Percentiles rank a stretch among this genome's conserved stretches.
Conservation (phyloP, 1,140 invertebrate species). For the Homarus americanus region DNA sequence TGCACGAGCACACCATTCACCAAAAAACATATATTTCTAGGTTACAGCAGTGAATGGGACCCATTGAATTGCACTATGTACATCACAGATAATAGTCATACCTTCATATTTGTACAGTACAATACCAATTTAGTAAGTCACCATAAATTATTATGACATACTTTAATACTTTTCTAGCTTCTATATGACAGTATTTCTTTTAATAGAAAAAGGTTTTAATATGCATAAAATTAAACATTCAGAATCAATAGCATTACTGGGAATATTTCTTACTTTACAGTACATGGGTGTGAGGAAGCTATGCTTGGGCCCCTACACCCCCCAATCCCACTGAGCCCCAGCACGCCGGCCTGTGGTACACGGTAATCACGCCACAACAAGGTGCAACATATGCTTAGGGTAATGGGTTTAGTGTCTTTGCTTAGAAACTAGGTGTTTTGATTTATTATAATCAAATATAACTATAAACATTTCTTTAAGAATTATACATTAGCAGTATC, state of each 20-base stretch:
- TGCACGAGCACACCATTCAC: slow-evolving; percentile 6
- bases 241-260: not conserved
- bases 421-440: slow-evolving; percentile 56
- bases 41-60: slow-evolving; percentile 27
- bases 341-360: slow-evolving; percentile 57
- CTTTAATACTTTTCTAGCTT: too few relatives aligned
- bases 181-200: not conserved
- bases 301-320: slow-evolving; percentile 22
- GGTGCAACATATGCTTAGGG: slow-evolving; percentile 58
- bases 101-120: slow-evolving; percentile 40
- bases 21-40: slow-evolving; percentile 9
- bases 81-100: slow-evolving; percentile 50
- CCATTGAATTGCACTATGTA: slow-evolving; percentile 55
- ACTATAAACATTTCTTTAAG: slow-evolving; percentile 63
- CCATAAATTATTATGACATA: not conserved
- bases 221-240: not conserved
- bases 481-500: slow-evolving; percentile 66
- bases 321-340: slow-evolving; percentile 47
- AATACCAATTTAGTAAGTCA: slow-evolving; percentile 4
- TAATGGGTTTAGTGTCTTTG: slow-evolving; percentile 57
- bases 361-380: slow-evolving; percentile 56
- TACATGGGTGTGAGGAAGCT: slow-evolving; percentile 9
- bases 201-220: not conserved
- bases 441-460: slow-evolving; percentile 65
- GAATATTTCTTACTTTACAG: not conserved